phyloP scores from a whole-genome alignment of 1,140 invertebrate genomes.

The Ceratina japonica region DNA sequence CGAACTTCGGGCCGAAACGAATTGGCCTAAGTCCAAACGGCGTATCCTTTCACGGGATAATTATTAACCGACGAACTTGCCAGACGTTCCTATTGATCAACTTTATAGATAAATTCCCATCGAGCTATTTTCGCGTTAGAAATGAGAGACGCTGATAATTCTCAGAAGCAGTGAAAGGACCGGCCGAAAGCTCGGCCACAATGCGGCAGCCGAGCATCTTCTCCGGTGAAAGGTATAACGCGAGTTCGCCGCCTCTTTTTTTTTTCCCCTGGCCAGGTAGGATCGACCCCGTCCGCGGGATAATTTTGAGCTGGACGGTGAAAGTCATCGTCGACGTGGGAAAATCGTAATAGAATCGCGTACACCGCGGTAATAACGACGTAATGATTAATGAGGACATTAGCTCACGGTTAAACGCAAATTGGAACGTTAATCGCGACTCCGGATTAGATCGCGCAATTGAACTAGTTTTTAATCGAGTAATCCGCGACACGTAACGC shows the following conservation, averaged over 20 bases:
- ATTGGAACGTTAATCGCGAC: too few relatives aligned
- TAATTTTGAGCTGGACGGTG: conserved; percentile 16
- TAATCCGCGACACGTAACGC: too few relatives aligned
- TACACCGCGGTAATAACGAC: not conserved
- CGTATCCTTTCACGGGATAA: conserved; percentile 3
- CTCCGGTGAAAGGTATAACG: conserved; percentile 57
- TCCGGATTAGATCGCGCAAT: too few relatives aligned
- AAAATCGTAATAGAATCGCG: too few relatives aligned
- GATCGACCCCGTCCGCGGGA: conserved; percentile 9
- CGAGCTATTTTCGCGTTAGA: too few relatives aligned
- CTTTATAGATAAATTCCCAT: too few relatives aligned
- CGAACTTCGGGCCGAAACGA: not conserved
- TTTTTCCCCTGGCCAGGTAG: not conserved
- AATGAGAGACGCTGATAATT: conserved; percentile 15
- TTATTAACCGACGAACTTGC: conserved; percentile 4
- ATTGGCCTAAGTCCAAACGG: conserved; percentile 22
- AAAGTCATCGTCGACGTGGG: not conserved
- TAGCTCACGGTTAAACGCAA: too few relatives aligned
- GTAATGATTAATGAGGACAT: not conserved
- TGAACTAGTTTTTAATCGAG: too few relatives aligned
- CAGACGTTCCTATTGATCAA: too few relatives aligned
- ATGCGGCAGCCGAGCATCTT: conserved; percentile 25
- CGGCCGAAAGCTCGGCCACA: conserved; percentile 42
- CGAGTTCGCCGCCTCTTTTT: conserved; percentile 18
- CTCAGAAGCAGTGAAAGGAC: conserved; percentile 52